Evolutionary conservation across 2,797 vertebrate species (phyloP).

Genomic region (Erpetoichthys calabaricus): DNA sequence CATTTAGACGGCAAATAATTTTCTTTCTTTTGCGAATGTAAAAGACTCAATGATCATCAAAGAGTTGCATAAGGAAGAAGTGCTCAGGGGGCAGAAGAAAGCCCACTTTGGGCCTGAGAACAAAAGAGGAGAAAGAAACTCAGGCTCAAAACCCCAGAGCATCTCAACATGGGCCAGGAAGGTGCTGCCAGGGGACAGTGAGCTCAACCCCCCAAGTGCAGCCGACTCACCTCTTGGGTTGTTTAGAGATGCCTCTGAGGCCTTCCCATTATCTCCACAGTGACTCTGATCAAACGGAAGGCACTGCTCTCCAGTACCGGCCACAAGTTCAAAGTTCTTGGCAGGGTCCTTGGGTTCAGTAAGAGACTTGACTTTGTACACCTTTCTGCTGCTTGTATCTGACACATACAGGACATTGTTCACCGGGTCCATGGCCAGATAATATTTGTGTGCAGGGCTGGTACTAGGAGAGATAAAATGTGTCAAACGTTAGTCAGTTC

Average conservation of each 20-base stretch:
- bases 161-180: too few relatives aligned
- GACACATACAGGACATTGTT: constrained; percentile 86
- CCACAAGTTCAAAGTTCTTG: constrained; percentile 83
- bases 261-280: constrained; percentile 86
- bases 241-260: constrained; percentile 79
- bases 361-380: constrained; percentile 81
- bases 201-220: constrained; percentile 13
- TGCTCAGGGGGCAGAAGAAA: too few relatives aligned
- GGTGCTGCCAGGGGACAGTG: too few relatives aligned
- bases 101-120: too few relatives aligned
- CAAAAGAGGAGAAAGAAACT: too few relatives aligned
- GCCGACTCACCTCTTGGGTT: constrained; percentile 77
- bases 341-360: constrained; percentile 79
- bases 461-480: constrained; percentile 53
- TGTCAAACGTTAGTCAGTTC: constrained; percentile 12
- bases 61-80: too few relatives aligned
- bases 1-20: too few relatives aligned
- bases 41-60: too few relatives aligned
- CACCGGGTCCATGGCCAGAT: constrained; percentile 85
- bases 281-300: constrained; percentile 89
- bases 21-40: too few relatives aligned
- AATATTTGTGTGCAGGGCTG: constrained; percentile 93
- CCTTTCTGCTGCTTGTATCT: constrained; percentile 85
- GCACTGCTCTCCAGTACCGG: constrained; percentile 92
- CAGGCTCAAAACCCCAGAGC: too few relatives aligned